Conservation (phyloP, 2,888 invertebrate genomes). For the Archips crataeganus region DNA sequence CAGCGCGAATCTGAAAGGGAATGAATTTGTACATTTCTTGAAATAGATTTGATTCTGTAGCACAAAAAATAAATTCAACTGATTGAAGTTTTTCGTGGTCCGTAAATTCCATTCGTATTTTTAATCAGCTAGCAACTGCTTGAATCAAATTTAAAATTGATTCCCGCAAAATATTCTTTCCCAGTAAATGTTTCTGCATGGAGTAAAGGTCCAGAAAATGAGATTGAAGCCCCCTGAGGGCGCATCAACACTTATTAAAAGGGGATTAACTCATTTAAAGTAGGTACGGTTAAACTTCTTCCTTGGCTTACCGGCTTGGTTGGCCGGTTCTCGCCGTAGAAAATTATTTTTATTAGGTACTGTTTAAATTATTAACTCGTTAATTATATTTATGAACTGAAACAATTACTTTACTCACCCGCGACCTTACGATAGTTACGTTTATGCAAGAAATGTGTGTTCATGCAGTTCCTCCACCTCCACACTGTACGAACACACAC, state of each 20-base stretch:
- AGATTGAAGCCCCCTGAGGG: conserved; percentile 61
- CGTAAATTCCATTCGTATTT: background rate
- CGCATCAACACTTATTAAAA: conserved; percentile 82
- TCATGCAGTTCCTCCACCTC: no score
- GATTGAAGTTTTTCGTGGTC: background rate
- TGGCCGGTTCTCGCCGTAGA: conserved; percentile 44
- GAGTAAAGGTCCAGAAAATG: conserved; percentile 57
- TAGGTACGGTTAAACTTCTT: conserved; percentile 72
- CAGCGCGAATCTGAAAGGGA: conserved; percentile 68
- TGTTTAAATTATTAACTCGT: conserved; percentile 11
- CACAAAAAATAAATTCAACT: background rate
- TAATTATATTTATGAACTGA: conserved; percentile 1
- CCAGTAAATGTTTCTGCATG: background rate
- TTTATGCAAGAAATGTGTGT: no score
- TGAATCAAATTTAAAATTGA: background rate
- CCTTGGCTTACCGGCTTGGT: conserved; percentile 55
- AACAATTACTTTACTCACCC: no score
- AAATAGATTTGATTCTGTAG: conserved; percentile 9
- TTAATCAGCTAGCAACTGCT: background rate
- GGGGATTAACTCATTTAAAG: conserved; percentile 81
- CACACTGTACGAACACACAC: no score
- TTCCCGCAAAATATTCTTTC: background rate
- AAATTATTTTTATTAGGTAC: conserved; percentile 11
- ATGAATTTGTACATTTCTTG: conserved; percentile 15
- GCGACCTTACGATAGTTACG: no score